Percentiles rank a stretch among this genome's conserved stretches.
Evolutionary conservation across 2,888 invertebrate species (phyloP).

Genomic region (Bimastos eiseni): DNA sequence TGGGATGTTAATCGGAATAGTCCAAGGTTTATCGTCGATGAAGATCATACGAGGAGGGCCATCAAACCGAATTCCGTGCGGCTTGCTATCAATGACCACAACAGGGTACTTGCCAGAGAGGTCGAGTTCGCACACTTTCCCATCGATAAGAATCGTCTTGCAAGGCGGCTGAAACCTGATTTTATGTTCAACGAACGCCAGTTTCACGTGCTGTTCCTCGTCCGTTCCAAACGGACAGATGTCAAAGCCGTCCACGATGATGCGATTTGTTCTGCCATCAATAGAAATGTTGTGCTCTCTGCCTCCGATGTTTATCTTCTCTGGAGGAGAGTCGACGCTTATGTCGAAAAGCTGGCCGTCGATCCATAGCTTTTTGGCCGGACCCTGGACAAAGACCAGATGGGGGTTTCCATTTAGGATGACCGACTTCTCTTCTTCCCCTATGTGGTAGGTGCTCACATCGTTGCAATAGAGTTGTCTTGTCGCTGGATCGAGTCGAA

Average conservation of each 20-base stretch:
- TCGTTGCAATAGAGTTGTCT: slow-evolving; percentile 27
- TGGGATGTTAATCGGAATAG: slow-evolving; percentile 54
- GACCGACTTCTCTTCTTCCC: neutral
- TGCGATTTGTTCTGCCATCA: slow-evolving; percentile 81
- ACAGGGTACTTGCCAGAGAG: slow-evolving; percentile 54
- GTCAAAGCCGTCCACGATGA: slow-evolving; percentile 80
- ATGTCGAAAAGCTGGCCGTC: slow-evolving; percentile 56
- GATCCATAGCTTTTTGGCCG: slow-evolving; percentile 53
- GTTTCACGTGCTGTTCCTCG: slow-evolving; percentile 75
- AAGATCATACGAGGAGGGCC: slow-evolving; percentile 88
- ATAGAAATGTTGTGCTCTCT: slow-evolving; percentile 80
- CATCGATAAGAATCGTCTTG: slow-evolving; percentile 82
- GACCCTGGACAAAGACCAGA: slow-evolving; percentile 20
- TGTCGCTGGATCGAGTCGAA: slow-evolving; percentile 27
- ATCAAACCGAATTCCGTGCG: slow-evolving; percentile 78
- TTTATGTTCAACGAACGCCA: slow-evolving; percentile 76
- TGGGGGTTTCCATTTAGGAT: neutral
- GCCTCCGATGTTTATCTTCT: slow-evolving; percentile 76
- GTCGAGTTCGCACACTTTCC: slow-evolving; percentile 54
- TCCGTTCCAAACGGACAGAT: slow-evolving; percentile 71
- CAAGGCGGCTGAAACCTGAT: slow-evolving; percentile 82
- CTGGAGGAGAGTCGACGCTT: slow-evolving; percentile 58
- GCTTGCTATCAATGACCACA: slow-evolving; percentile 60
- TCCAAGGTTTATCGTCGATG: slow-evolving; percentile 78
- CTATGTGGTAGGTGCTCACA: neutral